phyloP scores from a whole-genome alignment of 2,113 vertebrate genomes.

The Nestor notabilis region DNA sequence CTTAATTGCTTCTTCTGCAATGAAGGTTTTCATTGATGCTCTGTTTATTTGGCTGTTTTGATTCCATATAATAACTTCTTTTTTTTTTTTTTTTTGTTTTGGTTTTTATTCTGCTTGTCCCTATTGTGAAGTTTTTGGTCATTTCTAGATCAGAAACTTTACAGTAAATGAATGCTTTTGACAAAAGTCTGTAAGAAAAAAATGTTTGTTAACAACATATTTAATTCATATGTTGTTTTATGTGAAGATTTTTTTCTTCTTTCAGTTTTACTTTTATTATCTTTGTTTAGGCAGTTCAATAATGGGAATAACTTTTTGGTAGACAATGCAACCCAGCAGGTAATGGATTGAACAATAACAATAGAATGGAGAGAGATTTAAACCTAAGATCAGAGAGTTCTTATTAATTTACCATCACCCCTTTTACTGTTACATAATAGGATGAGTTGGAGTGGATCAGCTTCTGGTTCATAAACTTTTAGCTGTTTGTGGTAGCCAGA shows the following conservation, averaged over 20 bases:
- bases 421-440: background rate
- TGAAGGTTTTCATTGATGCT: conserved; percentile 60
- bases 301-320: background rate
- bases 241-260: conserved; percentile 56
- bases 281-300: conserved; percentile 3
- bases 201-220: conserved; percentile 57
- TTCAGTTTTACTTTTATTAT: conserved; percentile 22
- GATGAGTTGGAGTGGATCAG: background rate
- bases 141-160: conserved; percentile 42
- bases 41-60: conserved; percentile 41
- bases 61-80: conserved; percentile 5
- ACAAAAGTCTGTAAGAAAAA: conserved; percentile 57
- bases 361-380: background rate
- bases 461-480: background rate
- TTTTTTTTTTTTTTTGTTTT: conserved; percentile 26
- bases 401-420: background rate
- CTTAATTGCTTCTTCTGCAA: conserved; percentile 43
- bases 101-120: background rate
- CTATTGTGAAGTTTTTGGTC: conserved; percentile 7
- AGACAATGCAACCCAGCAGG: background rate
- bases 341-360: background rate
- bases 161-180: conserved; percentile 52
- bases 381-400: background rate
- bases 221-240: conserved; percentile 64
- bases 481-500: background rate